Base-by-base conservation (phyloP, 2,888 invertebrate species). In the Eilema depressum region DNA sequence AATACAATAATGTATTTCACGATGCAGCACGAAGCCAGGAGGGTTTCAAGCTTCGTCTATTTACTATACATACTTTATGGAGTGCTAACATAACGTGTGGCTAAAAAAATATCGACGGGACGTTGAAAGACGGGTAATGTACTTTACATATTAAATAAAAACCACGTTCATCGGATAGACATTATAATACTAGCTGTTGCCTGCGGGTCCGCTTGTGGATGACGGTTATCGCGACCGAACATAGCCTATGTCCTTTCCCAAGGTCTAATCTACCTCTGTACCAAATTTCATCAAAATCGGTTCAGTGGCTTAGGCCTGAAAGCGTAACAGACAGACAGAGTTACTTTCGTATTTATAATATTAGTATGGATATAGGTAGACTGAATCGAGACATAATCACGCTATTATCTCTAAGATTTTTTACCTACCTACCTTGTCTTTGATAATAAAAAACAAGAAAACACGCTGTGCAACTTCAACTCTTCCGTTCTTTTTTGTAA, bases 401-500 rank as follows among this genome's bases (percentile, higher is more conserved):
- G n/a, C 8, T 53, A 53, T 53, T 53, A 53, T 53, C n/a, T n/a
- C 8, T n/a, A 10, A n/a, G 10, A 53, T 17, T n/a, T 53, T 53
- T 8, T 14, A 12, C n/a, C n/a, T 20, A 53, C 8, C 1, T 47
- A 30, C 62, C 23, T 23, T 30, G 14, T 23, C 23, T 61, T 17
- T 23, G 17, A 28, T 62, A 61, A 23, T 28, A 47, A 28, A 60
- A 61, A 23, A 23, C 23, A 70, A 37, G 37, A 72, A 33, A 73
- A 69, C 59, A 59, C 82, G 83, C 73, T 76, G 64, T 69, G 64
- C 66, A 69, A 65, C 53, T 53, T 75, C 70, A 63, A 66, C 65
- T 63, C 75, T 83, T 84, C 81, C 84, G 83, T 66, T 75, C 79
- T 74, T 33, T 81, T 80, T 75, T 78, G 63, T 62, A 66, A 63